Evolutionary conservation across 2,797 vertebrate species (phyloP).

Genomic region (Cossypha caffra): DNA sequence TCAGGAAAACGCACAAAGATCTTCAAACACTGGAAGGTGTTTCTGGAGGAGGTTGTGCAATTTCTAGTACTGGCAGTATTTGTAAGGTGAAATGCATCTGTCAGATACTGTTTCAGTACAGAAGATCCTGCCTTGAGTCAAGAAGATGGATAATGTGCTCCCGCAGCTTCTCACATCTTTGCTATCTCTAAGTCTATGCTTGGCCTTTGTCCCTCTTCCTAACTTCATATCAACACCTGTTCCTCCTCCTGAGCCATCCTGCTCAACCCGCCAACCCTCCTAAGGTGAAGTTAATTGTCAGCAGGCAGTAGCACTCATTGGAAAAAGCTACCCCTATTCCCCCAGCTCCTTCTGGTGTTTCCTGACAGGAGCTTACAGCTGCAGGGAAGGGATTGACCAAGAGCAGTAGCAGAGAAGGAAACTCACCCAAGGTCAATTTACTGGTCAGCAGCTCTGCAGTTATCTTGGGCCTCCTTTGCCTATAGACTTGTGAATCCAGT

Average conservation of each 20-base stretch:
- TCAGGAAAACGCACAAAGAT: background rate
- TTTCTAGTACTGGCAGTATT: background rate
- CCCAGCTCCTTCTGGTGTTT: background rate
- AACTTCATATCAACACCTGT: background rate
- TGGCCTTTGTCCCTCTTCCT: background rate
- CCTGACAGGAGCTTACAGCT: background rate
- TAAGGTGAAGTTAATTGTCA: background rate
- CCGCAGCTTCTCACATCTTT: background rate
- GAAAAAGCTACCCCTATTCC: background rate
- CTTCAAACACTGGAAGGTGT: background rate
- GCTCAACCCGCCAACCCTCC: background rate
- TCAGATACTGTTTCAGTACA: background rate
- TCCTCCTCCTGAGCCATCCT: background rate
- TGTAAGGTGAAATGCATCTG: background rate
- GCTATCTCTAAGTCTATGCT: background rate
- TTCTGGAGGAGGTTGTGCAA: background rate
- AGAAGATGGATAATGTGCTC: background rate
- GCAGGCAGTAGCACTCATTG: background rate
- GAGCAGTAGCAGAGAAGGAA: background rate
- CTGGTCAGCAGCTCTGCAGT: background rate
- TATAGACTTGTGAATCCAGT: background rate
- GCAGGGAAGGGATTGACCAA: background rate
- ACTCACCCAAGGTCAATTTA: background rate
- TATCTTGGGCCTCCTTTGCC: background rate
- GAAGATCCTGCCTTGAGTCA: background rate